phyloP scores from a whole-genome alignment of 2,888 invertebrate genomes.

The Morpho helenor region DNA sequence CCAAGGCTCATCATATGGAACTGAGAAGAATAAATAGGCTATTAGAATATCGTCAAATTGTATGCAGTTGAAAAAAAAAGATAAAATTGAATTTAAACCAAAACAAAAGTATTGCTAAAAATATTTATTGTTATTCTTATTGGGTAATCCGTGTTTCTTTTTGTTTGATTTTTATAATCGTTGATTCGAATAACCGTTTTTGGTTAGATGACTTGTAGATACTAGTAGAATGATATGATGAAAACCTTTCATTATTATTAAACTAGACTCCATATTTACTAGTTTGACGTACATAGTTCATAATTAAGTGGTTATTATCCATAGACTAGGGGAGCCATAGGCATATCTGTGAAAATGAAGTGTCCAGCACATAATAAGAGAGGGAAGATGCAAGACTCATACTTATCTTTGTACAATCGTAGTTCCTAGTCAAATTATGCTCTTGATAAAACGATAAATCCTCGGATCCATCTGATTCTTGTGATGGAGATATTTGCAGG shows the following conservation, averaged over 20 bases:
- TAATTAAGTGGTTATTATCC: no score
- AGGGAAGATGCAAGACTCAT: no score
- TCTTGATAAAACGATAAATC: no score
- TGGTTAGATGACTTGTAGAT: background rate
- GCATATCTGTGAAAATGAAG: no score
- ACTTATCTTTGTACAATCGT: no score
- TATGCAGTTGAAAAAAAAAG: conserved; percentile 9
- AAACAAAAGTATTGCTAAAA: conserved; percentile 7
- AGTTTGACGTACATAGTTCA: background rate
- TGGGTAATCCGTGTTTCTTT: no score
- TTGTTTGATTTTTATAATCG: background rate
- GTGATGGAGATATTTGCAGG: no score
- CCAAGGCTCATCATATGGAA: conserved; percentile 90
- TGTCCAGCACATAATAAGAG: no score
- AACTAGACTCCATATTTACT: background rate
- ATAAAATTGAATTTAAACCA: background rate
- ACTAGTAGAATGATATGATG: background rate
- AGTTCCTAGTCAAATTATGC: no score
- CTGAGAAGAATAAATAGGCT: conserved; percentile 69
- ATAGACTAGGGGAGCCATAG: no score
- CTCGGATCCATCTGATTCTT: no score
- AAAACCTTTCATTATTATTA: background rate
- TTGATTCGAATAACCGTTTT: background rate
- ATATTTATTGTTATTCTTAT: background rate
- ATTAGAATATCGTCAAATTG: conserved; percentile 34